Base-by-base conservation (phyloP, 2,888 invertebrate species). In the Esperia sulphurella region DNA sequence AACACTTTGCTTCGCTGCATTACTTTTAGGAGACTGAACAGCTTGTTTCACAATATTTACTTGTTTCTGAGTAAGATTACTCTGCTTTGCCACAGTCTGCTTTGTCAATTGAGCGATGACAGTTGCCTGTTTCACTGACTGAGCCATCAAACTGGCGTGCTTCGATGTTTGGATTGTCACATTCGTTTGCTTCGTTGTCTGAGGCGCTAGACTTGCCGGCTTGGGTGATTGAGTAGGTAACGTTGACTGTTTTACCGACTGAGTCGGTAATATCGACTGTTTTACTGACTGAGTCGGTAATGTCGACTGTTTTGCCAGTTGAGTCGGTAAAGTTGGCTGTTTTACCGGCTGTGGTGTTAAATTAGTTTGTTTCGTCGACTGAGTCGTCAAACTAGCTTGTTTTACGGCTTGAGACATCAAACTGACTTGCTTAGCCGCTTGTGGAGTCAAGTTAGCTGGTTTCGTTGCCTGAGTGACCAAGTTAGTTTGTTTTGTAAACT, bases 391-490 rank as follows among this genome's bases (percentile, higher is more conserved):
- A 21, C 5, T 21, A 21, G 76, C 76, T 39, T 58, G 61, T 14
- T 59, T 61, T 8, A 47, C 45, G 1, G 52, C 52, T 42, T 55
- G 55, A 8, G 44, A 46, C 31, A 56, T 49, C 12, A 41, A 31
- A 31, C 14, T 41, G 31, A 40, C 55, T 48, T 78, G 79, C 50
- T 79, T 79, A 0, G 75, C 79, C 3, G 79, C 73, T 39, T 79
- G 79, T 2, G 71, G 62, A 74, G 77, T 75, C 0, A 79, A 54
- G 1, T 64, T 66, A 0, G 75, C 65, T 53, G 71, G 70, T 49
- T 71, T 75, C 0, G 59, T 61, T 49, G 61, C 58, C 41, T 68
- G 61, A 0, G 62, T 53, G 49, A 46, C 45, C 43, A 14, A 14
- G 10, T 9, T 45, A 1, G 43, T 2, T 43, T 2, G 43, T 41